These are phyloP conservation scores for Nycticorax nycticorax DNA, from an alignment of 2,113 vertebrate species.

Conservation along the genomic window DNA sequence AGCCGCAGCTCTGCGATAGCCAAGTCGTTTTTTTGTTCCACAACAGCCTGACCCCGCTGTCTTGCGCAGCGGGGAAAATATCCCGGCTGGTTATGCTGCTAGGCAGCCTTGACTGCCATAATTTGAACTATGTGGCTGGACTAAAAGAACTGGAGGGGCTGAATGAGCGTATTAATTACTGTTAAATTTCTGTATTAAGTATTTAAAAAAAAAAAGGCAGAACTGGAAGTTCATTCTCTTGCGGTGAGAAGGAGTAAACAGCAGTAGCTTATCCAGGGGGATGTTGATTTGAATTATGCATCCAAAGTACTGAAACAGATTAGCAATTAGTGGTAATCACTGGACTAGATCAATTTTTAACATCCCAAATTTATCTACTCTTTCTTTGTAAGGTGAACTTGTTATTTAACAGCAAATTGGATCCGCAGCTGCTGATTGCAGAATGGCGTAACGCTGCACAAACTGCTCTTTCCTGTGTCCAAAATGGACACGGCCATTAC, in stretches of 20 bases:
- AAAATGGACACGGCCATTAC: constrained; percentile 26
- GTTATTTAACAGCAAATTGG: not conserved
- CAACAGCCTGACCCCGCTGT: not conserved
- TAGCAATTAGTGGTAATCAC: not conserved
- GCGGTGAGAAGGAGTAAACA: not conserved
- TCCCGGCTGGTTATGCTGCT: not conserved
- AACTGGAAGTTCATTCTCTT: not conserved
- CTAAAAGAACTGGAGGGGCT: not conserved
- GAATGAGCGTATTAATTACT: not conserved
- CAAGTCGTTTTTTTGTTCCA: not conserved
- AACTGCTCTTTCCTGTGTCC: constrained; percentile 10
- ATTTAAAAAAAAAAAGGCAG: not conserved
- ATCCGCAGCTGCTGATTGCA: not conserved
- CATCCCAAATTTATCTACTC: not conserved
- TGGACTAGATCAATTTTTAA: not conserved
- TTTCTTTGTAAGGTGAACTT: constrained; percentile 9
- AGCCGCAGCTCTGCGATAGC: not conserved
- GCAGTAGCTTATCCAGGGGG: rapidly evolving
- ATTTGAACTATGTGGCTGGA: not conserved
- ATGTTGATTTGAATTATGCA: not conserved
- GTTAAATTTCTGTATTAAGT: not conserved
- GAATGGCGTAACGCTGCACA: constrained; percentile 33
- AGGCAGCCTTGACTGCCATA: not conserved
- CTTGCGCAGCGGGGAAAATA: not conserved
- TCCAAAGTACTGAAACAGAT: not conserved